Evolutionary conservation across 2,888 invertebrate genomes (phyloP), one percentile per base, ranked within the genome.

Genomic region (Ormyrus rosae): DNA sequence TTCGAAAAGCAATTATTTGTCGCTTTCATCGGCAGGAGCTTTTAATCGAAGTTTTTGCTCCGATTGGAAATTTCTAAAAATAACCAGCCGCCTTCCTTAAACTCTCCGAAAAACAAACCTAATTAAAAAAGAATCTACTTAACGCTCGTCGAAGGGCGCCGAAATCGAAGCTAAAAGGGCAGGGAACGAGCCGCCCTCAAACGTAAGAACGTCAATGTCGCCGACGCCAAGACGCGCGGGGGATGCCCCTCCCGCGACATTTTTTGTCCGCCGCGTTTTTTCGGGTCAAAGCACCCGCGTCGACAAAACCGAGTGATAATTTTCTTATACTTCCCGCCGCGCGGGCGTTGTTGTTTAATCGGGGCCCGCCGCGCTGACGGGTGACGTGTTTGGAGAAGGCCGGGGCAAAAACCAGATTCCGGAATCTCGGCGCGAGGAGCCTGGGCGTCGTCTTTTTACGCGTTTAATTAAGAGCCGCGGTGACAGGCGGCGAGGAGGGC

Each of bases 391-490:
- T 53, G 69, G 19, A 64, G 51, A 34, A 51, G 13, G 67, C 10
- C 63, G 45, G 46, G 45, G 46, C 50, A 19, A 53, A 51, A 34
- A 34, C 55, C 2, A n/a, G 50, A 64, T 80, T 71, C 64, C 71
- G 58, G 60, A 67, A 69, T 77, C 69, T 56, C 6, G 19, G 13
- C 6, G n/a, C 3, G 55, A 19, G 50, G 19, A 5, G 48, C 56
- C 13, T 48, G 63, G 13, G 10, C 45, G 5, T 34, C 34, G 34
- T 34, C 68, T 67, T 63, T 80, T 77, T 71, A 67, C 64, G 73
- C 81, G 51, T 81, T 81, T 73, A 81, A 81, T 81, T 78, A 75
- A 78, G 78, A 69, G 71, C 34, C 34, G 34, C 58, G 9, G 72
- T 51, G 76, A 80, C 75, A 76, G 70, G 45, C 11, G 13, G 13